Evolutionary conservation across 2,113 vertebrate species (phyloP).

Genomic region (Aspiorhynchus laticeps): DNA sequence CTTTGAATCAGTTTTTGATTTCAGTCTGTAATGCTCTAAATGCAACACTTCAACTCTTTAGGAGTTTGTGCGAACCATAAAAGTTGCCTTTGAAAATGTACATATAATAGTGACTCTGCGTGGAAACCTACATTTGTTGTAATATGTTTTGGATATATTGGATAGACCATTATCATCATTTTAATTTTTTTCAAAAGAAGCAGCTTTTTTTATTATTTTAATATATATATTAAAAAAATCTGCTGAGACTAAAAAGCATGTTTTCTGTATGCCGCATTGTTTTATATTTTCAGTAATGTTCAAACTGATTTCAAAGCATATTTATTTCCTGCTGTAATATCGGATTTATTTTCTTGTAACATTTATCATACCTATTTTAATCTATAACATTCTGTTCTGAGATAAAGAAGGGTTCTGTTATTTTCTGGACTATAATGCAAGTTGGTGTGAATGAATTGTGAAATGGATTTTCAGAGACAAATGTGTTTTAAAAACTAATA

Average conservation of each 20-base stretch:
- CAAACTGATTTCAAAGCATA: constrained; percentile 31
- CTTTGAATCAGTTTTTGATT: neutral
- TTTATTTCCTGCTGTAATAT: constrained; percentile 44
- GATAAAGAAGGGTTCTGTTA: neutral
- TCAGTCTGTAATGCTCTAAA: neutral
- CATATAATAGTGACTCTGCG: constrained; percentile 19
- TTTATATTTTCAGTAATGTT: neutral
- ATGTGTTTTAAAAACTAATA: constrained; percentile 18
- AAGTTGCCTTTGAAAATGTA: constrained; percentile 31
- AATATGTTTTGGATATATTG: constrained; percentile 12
- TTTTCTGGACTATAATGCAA: neutral
- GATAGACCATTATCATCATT: neutral
- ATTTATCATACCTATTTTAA: neutral
- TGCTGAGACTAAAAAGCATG: neutral
- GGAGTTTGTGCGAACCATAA: neutral
- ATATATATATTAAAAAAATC: too few species aligned
- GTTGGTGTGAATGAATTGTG: constrained; percentile 5
- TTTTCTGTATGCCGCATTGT: neutral
- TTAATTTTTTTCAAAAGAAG: neutral
- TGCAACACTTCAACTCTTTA: neutral
- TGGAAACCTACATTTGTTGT: constrained; percentile 53
- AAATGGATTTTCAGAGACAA: neutral
- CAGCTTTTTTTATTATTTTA: neutral
- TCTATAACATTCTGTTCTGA: neutral
- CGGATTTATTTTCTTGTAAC: constrained; percentile 10